A percentile compares a stretch with the other conserved stretches of the same genome.
Evolutionary conservation across 2,888 invertebrate species (phyloP).

Genomic region (Pemphredon lugubris): DNA sequence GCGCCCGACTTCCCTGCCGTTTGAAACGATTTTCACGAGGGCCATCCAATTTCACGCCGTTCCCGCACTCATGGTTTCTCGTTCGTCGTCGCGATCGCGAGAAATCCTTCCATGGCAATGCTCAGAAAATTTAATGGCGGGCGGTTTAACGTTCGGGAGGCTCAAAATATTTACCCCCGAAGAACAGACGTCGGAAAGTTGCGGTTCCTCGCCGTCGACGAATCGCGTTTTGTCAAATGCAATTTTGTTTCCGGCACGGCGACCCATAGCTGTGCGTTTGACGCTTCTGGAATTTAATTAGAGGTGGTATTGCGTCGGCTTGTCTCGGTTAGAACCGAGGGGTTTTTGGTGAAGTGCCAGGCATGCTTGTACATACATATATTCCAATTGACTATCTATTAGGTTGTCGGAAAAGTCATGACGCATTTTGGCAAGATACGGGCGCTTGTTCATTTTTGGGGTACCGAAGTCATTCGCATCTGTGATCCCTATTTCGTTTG

Average conservation of each 20-base stretch:
- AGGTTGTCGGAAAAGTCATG: too few relatives aligned
- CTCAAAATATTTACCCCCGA: neutral
- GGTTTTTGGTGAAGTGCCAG: neutral
- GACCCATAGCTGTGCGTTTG: constrained; percentile 1
- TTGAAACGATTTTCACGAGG: constrained; percentile 17
- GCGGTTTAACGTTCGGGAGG: neutral
- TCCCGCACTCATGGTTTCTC: too few relatives aligned
- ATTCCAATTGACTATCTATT: too few relatives aligned
- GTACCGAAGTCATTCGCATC: too few relatives aligned
- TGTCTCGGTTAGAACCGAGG: neutral
- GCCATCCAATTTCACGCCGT: constrained; percentile 17
- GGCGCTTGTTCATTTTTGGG: too few relatives aligned
- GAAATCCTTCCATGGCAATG: neutral
- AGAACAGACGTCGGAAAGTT: neutral
- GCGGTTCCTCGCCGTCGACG: neutral
- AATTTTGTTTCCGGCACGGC: neutral
- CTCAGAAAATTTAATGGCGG: neutral
- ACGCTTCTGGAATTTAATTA: constrained; percentile 30
- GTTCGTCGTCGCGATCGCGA: neutral
- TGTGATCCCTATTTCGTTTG: too few relatives aligned
- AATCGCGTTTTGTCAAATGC: neutral
- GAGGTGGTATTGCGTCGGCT: neutral
- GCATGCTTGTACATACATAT: too few relatives aligned
- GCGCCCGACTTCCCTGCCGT: constrained; percentile 8
- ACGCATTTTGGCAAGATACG: too few relatives aligned